Conservation (phyloP, 1,140 invertebrate genomes). For the Caerostris extrusa region DNA sequence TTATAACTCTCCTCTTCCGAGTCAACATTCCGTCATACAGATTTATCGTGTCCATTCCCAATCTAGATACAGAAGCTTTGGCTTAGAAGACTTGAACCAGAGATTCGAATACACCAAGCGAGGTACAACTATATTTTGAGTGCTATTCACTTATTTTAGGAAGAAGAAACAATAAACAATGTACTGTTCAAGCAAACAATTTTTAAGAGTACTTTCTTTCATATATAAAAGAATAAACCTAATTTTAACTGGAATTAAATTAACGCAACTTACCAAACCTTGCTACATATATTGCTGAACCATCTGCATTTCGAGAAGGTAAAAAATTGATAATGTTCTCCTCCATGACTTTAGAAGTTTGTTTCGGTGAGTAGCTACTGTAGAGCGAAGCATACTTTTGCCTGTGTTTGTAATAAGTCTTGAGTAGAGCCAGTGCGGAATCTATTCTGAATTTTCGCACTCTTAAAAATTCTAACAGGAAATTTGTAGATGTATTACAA, state of each 20-base stretch:
- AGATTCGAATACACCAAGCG: not conserved
- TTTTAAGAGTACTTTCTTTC: not conserved
- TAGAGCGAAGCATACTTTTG: constrained; percentile 84
- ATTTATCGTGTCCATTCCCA: too few relatives aligned
- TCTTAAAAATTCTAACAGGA: constrained; percentile 90
- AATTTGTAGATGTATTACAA: constrained; percentile 84
- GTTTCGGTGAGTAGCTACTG: not conserved
- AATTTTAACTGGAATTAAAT: not conserved
- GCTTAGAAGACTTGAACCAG: too few relatives aligned
- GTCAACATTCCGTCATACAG: too few relatives aligned
- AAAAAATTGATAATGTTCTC: constrained; percentile 3
- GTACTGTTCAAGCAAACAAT: too few relatives aligned
- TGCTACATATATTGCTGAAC: not conserved
- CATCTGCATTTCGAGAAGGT: not conserved
- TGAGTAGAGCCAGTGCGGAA: constrained; percentile 88
- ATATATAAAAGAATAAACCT: not conserved
- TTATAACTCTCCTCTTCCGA: too few relatives aligned
- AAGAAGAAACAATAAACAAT: not conserved
- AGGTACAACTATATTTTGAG: not conserved
- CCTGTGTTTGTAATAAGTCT: constrained; percentile 89
- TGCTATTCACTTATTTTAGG: not conserved
- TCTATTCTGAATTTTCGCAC: constrained; percentile 90
- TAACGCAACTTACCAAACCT: not conserved
- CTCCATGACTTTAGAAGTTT: not conserved
- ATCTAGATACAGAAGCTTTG: too few relatives aligned